Base-by-base conservation (phyloP, 2,113 vertebrate species). In the Nerophis ophidion region DNA sequence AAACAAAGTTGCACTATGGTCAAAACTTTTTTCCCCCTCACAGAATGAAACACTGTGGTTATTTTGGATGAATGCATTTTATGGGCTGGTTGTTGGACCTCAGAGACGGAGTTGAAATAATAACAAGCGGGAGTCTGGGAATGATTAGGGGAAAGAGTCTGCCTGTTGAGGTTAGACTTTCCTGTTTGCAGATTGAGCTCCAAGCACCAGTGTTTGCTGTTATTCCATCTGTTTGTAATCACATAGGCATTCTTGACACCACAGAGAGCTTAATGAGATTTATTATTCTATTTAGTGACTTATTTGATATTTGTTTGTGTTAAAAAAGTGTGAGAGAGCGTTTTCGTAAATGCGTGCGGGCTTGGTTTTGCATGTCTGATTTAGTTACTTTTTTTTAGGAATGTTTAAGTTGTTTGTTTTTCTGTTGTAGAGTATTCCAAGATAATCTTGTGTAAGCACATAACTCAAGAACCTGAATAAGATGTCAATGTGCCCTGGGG, bases 201-300 rank as follows among this genome's bases (percentile, higher is more conserved):
- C 84, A 86, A 87, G 90, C 87, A 84, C 84, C 85, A 86, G 77
- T 86, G 87, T 89, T 42, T 89, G 85, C 88, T 92, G 80, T 88
- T 88, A 81, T 87, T 89, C 91, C 93, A 93, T 94, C 92, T 95
- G 93, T 83, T 91, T 92, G 90, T 84, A 92, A 93, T 94, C 91
- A 90, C 79, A 81, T 80, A 84, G 77, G 84, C 90, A 91, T 94
- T 93, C 84, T 89, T 89, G 79, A 87, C 87, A 71, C 90, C 85
- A 81, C 80, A 85, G 91, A 89, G 74, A 88, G 86, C 76, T 77
- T 83, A 85, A 84, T 85, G 78, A 77, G 76, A 81, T 90, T 91
- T 84, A 87, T 92, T 86, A 76, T 81, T 82, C 75, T 84, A 74
- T 81, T 73, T 84, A 80, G 86, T 73, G 75, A 79, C 57, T 63